Percentiles rank a stretch among this genome's conserved stretches.
phyloP scores from a whole-genome alignment of 2,113 vertebrate species.

The Sapayoa aenigma region DNA sequence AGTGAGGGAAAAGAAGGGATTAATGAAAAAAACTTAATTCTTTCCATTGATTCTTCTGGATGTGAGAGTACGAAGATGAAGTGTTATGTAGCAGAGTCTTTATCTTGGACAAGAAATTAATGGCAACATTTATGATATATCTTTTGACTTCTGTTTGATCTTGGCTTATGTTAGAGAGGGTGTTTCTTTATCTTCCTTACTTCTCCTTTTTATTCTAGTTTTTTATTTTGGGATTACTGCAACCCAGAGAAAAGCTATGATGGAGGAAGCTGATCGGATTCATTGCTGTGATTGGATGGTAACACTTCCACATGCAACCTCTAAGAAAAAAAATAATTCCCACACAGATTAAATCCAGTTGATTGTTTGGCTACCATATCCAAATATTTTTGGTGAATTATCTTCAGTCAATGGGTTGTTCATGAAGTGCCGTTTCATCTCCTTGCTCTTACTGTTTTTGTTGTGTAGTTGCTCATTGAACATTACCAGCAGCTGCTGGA shows the following conservation, averaged over 20 bases:
- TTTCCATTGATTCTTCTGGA: not conserved
- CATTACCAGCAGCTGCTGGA: not conserved
- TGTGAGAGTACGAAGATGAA: not conserved
- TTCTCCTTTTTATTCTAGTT: not conserved
- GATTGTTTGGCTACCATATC: not conserved
- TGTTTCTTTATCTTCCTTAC: not conserved
- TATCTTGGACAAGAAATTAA: not conserved
- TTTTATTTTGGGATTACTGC: not conserved
- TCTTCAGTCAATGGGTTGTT: not conserved
- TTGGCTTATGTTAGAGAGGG: not conserved
- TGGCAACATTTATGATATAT: not conserved
- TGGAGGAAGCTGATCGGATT: not conserved
- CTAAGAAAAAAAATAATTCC: not conserved
- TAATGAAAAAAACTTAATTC: not conserved
- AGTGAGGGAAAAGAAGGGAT: not conserved
- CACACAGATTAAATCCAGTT: not conserved
- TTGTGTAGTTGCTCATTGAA: not conserved
- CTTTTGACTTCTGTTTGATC: not conserved
- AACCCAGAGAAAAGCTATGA: fast-evolving
- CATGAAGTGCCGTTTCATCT: not conserved
- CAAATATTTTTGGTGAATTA: not conserved
- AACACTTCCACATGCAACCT: not conserved
- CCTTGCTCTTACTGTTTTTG: not conserved
- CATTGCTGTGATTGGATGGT: not conserved
- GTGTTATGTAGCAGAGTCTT: not conserved